Evolutionary conservation across 1,140 invertebrate species (phyloP), one percentile per base, ranked within the genome.

Genomic region (Bombus huntii): DNA sequence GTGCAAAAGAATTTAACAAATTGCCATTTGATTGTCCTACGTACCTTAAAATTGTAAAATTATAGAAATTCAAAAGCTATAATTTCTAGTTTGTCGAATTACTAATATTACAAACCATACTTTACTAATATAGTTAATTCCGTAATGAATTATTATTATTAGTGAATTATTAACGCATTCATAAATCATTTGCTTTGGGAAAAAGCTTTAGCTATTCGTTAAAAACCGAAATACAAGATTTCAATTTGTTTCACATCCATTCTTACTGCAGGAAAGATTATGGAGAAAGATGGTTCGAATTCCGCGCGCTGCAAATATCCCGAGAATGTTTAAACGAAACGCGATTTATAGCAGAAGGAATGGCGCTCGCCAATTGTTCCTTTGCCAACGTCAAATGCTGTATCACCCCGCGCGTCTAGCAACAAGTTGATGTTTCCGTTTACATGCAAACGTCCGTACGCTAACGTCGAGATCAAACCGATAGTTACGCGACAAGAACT

Each of bases 381-480:
- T 87, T 83, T 93, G 92, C 92, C 92, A 92, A 88, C 87, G 81
- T 86, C 82, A 90, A 89, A 92, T 73, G 47, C 72, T 71, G 81
- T 77, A 31, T 31, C 71, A 66, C 78, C 71, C 70, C 87, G 68
- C 75, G 78, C 65, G 42, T 86, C 80, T 80, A 90, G 91, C 90
- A 92, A 93, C 91, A 92, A 92, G 92, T 91, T 81, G 87, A 87
- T 83, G 80, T 68, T 83, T 85, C 57, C 81, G 76, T 42, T 65
- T 70, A 65, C 70, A 42, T 70, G 84, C 37, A 34, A 70, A 81
- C 73, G 68, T 57, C 47, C 59, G 75, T 28, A n/a, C 47, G 39
- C 34, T n/a, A n/a, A 22, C 42, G 66, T 65, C n/a, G 22, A 78
- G 75, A 71, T 83, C n/a, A 59, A 70, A 34, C 65, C 59, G 71